Evolutionary conservation across 2,797 vertebrate genomes (phyloP), one percentile per base, ranked within the genome.

Genomic region (Danio kyathit): DNA sequence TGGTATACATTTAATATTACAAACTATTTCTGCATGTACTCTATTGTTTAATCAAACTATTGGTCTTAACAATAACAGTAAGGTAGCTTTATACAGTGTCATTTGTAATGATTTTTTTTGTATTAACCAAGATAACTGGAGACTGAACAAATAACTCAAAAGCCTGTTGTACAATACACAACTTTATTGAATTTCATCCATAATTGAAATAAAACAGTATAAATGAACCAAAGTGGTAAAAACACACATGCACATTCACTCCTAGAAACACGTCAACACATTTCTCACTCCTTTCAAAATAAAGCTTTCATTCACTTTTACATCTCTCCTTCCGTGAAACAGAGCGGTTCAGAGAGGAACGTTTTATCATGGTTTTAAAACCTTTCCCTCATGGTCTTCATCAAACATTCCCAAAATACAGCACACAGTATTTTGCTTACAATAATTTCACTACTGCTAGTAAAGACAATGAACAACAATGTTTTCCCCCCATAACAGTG

Each of bases 251-350:
- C 59, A 76, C 75, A 54, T 52, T 21, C 13, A 21, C 44, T 60
- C 56, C 21, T 70, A 40, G 74, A 72, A 82, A 43, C 43, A 87
- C 87, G 89, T 88, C 84, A 82, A 43, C 43, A 87, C 87, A 89
- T 88, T 84, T 83, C 89, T 89, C 86, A 88, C 80, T 89, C 86
- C 83, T 85, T 88, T 70, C 79, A 82, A 86, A 90, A 92, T 93
- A 92, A 94, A 93, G 91, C 92, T 92, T 92, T 89, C 88, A 86
- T 85, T 88, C 89, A 82, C 78, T 83, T 88, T 84, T 76, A 89
- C 71, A 87, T 90, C 84, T 86, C 89, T 89, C 88, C 69, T 76
- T 80, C 72, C 78, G 80, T 75, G 61, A 85, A 81, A 49, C 75
- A 84, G 83, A 91, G 54, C 56, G 84, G 88, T 76, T 78, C 61